These are phyloP conservation scores for Zoanthus sociatus DNA, from an alignment of 92 coral and sea anemone genomes.

Conservation along the genomic window DNA sequence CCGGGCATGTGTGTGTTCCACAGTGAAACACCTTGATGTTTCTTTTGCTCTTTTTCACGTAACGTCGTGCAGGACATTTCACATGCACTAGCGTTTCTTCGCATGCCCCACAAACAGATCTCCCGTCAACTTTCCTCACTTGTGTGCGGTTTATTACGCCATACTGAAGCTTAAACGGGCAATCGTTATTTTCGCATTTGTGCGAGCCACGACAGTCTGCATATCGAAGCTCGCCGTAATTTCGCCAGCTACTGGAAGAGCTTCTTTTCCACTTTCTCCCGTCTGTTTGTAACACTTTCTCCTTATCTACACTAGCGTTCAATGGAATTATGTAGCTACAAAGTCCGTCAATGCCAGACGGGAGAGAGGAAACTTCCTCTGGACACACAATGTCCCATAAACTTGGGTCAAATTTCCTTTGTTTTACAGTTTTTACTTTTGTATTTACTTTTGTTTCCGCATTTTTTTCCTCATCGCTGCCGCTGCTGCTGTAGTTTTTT, in stretches of 20 bases:
- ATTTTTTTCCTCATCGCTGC: slow-evolving; percentile 7
- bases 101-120: slow-evolving; percentile 25
- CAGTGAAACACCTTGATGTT: slow-evolving; percentile 33
- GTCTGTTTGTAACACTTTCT: slow-evolving; percentile 28
- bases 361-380: slow-evolving; percentile 24
- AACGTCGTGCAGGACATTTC: slow-evolving; percentile 33
- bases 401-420: slow-evolving; percentile 35
- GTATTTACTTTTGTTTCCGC: background rate
- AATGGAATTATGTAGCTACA: background rate
- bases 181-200: slow-evolving; percentile 13
- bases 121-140: slow-evolving; percentile 24
- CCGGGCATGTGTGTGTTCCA: slow-evolving; percentile 45
- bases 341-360: slow-evolving; percentile 12
- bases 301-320: background rate
- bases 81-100: background rate
- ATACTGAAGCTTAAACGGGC: slow-evolving; percentile 44
- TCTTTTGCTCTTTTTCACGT: slow-evolving; percentile 14
- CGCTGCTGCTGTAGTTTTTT: slow-evolving; percentile 5
- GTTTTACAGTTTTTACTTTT: background rate
- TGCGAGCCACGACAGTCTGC: slow-evolving; percentile 44
- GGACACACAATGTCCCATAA: background rate
- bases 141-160: slow-evolving; percentile 42
- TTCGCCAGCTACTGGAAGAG: slow-evolving; percentile 22
- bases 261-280: slow-evolving; percentile 37
- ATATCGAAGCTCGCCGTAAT: slow-evolving; percentile 15